Base-by-base conservation (phyloP, 2,888 invertebrate genomes). In the Dione juno region DNA sequence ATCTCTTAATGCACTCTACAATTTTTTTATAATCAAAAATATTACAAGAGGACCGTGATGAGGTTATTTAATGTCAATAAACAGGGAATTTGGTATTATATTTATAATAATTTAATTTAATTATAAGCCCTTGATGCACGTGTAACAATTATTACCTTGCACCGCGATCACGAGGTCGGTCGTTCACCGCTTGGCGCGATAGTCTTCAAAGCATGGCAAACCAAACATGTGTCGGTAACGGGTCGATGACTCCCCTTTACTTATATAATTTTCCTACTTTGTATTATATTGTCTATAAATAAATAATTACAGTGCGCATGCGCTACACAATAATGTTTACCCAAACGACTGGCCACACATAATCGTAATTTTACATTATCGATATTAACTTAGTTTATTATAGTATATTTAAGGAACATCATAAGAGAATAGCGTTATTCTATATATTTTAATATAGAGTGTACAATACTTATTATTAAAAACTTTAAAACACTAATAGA, bases 231-330 rank as follows among this genome's bases (percentile, higher is more conserved):
- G 71, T 52, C 61, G 63, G 71, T 67, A 66, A 59, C 58, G 63
- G 79, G 77, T 76, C 77, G 76, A 75, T 74, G 78, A 78, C 78
- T 76, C 67, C 58, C 70, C 67, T 66, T 66, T 75, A 74, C 71
- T 72, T 74, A 74, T 71, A 76, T 74, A 76, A 72, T 72, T 71
- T 71, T 65, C 52, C 52, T 68, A 71, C 67, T 59, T 40, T 65
- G 64, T 71, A 67, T 53, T 43, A 64, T 50, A 59, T 67, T 65
- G 52, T 71, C 63, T 67, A 71, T 67, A 59, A 66, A 58, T 61
- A 66, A 66, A 61, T 66, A 66, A 54, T 35, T 58, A 10, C 40
- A 69, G 48, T 40, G 64, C 54, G 53, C 21, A 28, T 45, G n/a
- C 50, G 35, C 64, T 64, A 14, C 50, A 35, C 63, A n/a, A 40